A percentile compares a stretch with the other conserved stretches of the same genome.
Evolutionary conservation across 2,888 invertebrate species (phyloP).

Genomic region (Leptogaster cylindrica): DNA sequence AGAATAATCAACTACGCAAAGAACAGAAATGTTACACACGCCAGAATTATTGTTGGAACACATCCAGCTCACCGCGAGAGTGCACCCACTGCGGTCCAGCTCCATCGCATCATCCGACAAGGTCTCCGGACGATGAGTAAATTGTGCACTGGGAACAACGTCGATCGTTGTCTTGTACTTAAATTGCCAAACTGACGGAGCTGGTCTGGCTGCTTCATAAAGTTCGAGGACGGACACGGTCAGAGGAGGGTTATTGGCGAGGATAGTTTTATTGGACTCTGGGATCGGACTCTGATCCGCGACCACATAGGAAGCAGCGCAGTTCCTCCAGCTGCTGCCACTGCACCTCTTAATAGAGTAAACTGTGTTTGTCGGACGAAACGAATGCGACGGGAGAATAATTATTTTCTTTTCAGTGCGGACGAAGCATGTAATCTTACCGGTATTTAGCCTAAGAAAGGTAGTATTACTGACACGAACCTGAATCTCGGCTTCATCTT

Average conservation of each 20-base stretch:
- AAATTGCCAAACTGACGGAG: conserved; percentile 32
- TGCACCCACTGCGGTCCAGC: neutral
- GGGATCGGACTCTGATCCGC: neutral
- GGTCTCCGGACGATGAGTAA: conserved; percentile 24
- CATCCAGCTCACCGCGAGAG: no score
- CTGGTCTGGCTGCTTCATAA: conserved; percentile 26
- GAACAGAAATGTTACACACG: conserved; percentile 35
- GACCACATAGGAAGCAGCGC: neutral
- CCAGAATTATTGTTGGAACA: neutral
- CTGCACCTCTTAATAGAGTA: conserved; percentile 12
- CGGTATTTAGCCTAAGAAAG: conserved; percentile 32
- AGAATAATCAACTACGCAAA: conserved; percentile 26
- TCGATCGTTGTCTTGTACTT: conserved; percentile 30
- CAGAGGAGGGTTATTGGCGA: neutral
- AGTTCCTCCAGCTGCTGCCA: neutral
- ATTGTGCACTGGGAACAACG: conserved; percentile 22
- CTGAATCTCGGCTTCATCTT: conserved; percentile 5
- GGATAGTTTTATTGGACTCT: neutral
- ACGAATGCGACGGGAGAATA: conserved; percentile 18
- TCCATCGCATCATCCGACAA: conserved; percentile 17
- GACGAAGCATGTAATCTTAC: conserved; percentile 31
- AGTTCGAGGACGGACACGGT: conserved; percentile 34
- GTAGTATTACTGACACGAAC: conserved; percentile 32
- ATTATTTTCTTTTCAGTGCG: conserved; percentile 28
- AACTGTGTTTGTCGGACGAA: conserved; percentile 20